A percentile compares a stretch with the other conserved stretches of the same genome.
Conservation (phyloP, 2,113 vertebrate genomes). For the Alectura lathami region DNA sequence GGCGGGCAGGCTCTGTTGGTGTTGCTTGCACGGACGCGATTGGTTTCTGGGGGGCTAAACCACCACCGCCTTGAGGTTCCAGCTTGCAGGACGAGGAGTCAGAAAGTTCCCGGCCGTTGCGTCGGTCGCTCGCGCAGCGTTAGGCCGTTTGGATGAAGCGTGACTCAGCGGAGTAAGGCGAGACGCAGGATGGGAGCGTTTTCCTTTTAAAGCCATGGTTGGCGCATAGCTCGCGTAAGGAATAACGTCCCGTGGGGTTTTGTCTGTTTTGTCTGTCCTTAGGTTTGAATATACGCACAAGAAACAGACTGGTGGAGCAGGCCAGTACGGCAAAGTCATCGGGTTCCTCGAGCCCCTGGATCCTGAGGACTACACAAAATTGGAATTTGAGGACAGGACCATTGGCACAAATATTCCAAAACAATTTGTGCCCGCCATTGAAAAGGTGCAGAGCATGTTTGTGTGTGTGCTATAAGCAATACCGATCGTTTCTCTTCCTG, state of each 20-base stretch:
- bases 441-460: conserved; percentile 80
- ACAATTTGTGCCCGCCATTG: conserved; percentile 90
- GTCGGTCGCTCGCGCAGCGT: rapidly evolving
- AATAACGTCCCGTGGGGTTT: not conserved
- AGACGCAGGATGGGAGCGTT: not conserved
- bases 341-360: conserved; percentile 90
- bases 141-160: rapidly evolving
- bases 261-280: not conserved
- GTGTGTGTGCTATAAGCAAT: not conserved
- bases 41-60: not conserved
- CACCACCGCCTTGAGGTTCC: rapidly evolving
- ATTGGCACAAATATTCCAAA: conserved; percentile 93
- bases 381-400: conserved; percentile 92
- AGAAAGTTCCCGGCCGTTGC: no score
- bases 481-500: not conserved
- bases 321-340: conserved; percentile 93
- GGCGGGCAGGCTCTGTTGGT: not conserved
- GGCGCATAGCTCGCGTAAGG: rapidly evolving
- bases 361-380: conserved; percentile 82
- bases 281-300: conserved; percentile 98
- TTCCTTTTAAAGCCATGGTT: not conserved
- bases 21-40: no score
- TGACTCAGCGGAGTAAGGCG: not conserved
- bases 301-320: conserved; percentile 90
- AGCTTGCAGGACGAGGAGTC: rapidly evolving